A percentile compares a stretch with the other conserved stretches of the same genome.
Conservation (phyloP, 2,797 vertebrate genomes). For the Halcyon leucocephala region DNA sequence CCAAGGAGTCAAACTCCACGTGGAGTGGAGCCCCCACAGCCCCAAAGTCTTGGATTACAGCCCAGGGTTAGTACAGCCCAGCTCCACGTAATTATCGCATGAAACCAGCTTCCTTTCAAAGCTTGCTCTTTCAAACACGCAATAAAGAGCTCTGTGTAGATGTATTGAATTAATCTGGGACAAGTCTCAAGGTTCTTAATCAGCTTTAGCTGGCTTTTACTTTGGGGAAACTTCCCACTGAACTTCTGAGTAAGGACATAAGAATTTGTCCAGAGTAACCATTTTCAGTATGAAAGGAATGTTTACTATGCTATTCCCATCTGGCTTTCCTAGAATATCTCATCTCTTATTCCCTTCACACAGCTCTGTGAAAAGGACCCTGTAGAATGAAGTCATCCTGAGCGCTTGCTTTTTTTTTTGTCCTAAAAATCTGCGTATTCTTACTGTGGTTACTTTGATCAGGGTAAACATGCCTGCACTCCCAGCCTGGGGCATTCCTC, state of each 20-base stretch:
- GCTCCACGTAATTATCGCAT: neutral
- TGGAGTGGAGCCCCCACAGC: neutral
- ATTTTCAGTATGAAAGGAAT: conserved; percentile 69
- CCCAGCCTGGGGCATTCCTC: neutral
- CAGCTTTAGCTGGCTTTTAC: conserved; percentile 46
- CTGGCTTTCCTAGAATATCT: conserved; percentile 73
- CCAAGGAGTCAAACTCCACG: rapidly evolving
- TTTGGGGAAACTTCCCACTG: conserved; percentile 63
- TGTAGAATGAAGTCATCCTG: conserved; percentile 66
- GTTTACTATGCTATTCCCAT: conserved; percentile 68
- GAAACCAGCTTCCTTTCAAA: conserved; percentile 31
- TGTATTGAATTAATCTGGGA: conserved; percentile 5
- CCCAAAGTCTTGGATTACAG: neutral
- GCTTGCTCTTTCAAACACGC: neutral
- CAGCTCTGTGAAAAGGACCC: conserved; percentile 54
- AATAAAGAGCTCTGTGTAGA: neutral
- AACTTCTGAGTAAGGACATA: conserved; percentile 56
- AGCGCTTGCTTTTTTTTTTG: conserved; percentile 27
- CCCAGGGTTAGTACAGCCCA: neutral
- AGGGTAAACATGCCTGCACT: conserved; percentile 6
- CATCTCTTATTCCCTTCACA: conserved; percentile 69
- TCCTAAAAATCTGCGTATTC: conserved; percentile 66
- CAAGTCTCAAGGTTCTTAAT: conserved; percentile 35
- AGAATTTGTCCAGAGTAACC: conserved; percentile 66
- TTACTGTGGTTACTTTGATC: conserved; percentile 61